Base-by-base conservation (phyloP, 2,888 invertebrate species). In the Hirtodrosophila cameraria region DNA sequence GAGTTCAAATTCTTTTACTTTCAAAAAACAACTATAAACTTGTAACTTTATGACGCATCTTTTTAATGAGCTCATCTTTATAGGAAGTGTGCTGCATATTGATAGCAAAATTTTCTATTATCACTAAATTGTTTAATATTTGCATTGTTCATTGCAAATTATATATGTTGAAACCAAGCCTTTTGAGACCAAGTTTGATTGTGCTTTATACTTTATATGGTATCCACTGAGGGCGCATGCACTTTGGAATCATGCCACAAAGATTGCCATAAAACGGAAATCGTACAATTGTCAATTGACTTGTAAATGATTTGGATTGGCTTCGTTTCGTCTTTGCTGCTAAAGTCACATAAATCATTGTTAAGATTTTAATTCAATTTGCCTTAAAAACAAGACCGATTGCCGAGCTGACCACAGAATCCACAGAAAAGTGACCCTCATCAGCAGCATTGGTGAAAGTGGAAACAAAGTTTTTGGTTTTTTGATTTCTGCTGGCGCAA, bases 261-360 rank as follows among this genome's bases (percentile, higher is more conserved):
- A 23, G 15, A 60, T 49, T 48, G 23, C n/a, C 38, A 59, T 35
- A 42, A 57, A 80, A 71, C 86, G 84, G 81, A 81, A 80, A 80
- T 83, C 71, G 27, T 64, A 70, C 76, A 84, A 82, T 76, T 75
- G 60, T 57, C 74, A 70, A 78, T 86, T 86, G 84, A 85, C 64
- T 85, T 80, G 59, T 67, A 69, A 72, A 79, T 64, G 64, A 27
- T 59, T 59, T 55, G 61, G 45, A 52, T 55, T 57, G 60, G 55
- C 39, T 58, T 59, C 39, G 55, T 30, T 49, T 31, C 46, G 9
- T 42, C 41, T 35, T n/a, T 53, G 45, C 39, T 43, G 54, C 20
- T 33, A 42, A 54, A 36, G 41, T 20, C 58, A 30, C 57, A 80
- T 83, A 86, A 80, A 80, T 80, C 80, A 65, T 69, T 73, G 83